Conservation (phyloP, 2,797 vertebrate genomes). For the Aphelocoma californica region DNA sequence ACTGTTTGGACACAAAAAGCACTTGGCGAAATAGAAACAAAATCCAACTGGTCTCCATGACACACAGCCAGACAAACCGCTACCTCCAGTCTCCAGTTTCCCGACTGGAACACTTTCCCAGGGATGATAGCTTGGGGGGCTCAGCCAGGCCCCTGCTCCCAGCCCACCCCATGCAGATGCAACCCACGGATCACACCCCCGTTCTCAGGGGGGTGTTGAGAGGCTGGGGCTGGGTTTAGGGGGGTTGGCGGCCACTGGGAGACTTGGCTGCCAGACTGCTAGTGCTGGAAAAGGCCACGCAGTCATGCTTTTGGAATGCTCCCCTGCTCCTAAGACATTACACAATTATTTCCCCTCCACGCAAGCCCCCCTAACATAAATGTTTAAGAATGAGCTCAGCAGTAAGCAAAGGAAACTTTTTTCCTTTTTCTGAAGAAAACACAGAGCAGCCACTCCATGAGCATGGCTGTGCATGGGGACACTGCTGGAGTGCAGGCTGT, state of each 20-base stretch:
- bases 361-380: slow-evolving; percentile 25
- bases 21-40: background rate
- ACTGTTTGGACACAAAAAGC: background rate
- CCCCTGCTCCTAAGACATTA: slow-evolving; percentile 49
- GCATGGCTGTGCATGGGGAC: background rate
- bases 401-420: background rate
- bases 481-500: background rate
- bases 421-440: slow-evolving; percentile 23
- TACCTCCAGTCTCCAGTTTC: background rate
- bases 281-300: slow-evolving; percentile 13
- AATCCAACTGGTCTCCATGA: background rate
- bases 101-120: background rate
- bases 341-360: slow-evolving; percentile 40
- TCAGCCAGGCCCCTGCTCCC: background rate
- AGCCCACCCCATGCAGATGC: background rate
- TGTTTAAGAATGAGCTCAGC: slow-evolving; percentile 38
- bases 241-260: background rate
- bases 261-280: background rate
- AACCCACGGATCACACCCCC: rapidly evolving
- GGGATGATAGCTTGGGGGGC: background rate
- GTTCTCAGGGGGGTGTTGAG: rapidly evolving
- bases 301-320: slow-evolving; percentile 69
- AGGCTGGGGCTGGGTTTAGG: background rate
- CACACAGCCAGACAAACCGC: background rate
- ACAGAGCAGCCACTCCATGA: background rate